These are phyloP conservation scores for Agrotis puta DNA, from an alignment of 2,888 invertebrate species.

Conservation along the genomic window DNA sequence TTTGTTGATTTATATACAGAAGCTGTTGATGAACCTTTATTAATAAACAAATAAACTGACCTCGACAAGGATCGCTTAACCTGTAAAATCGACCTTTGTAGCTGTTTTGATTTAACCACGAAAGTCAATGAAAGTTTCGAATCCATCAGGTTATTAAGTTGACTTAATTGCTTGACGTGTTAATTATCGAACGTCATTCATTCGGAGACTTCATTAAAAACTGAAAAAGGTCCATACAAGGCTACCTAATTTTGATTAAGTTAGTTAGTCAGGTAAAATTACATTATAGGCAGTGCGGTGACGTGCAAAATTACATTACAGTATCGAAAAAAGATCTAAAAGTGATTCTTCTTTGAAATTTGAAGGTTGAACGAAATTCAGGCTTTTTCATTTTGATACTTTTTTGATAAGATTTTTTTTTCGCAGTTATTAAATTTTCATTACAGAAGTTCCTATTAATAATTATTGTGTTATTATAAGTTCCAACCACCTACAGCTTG, in stretches of 20 bases:
- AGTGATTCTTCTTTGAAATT: not conserved
- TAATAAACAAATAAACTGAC: not conserved
- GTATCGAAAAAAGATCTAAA: not conserved
- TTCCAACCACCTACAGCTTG: too few relatives aligned
- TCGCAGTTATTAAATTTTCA: too few relatives aligned
- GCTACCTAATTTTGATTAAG: constrained; percentile 40
- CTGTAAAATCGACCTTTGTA: not conserved
- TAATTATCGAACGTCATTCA: constrained; percentile 39
- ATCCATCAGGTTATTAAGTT: constrained; percentile 8
- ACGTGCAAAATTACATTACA: not conserved
- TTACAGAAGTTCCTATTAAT: too few relatives aligned
- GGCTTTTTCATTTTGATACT: not conserved
- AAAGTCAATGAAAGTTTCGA: not conserved
- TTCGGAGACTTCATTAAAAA: constrained; percentile 43
- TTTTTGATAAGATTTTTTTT: too few relatives aligned
- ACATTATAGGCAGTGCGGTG: constrained; percentile 9
- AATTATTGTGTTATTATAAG: too few relatives aligned
- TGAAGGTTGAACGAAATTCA: not conserved
- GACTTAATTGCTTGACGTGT: constrained; percentile 32
- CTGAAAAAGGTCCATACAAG: constrained; percentile 16
- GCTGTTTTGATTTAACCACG: not conserved
- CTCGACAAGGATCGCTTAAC: not conserved
- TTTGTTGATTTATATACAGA: too few relatives aligned
- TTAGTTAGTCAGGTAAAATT: constrained; percentile 20
- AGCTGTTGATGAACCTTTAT: too few relatives aligned